Percentiles rank a stretch among this genome's conserved stretches.
Evolutionary conservation across 1,140 invertebrate genomes (phyloP).

Genomic region (Drosophila pallidifrons): DNA sequence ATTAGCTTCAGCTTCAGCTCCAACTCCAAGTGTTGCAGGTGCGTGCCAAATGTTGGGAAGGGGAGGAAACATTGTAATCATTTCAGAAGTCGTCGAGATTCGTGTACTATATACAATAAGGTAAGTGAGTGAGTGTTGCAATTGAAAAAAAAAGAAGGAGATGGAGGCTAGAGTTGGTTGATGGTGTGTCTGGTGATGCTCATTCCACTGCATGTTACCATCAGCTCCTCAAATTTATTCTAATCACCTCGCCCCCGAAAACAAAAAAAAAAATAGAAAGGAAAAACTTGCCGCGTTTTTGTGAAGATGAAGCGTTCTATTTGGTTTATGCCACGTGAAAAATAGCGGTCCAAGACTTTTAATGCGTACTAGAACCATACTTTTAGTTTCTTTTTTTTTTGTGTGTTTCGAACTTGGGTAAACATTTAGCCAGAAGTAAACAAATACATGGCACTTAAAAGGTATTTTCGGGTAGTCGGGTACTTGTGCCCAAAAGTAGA

Average conservation of each 20-base stretch:
- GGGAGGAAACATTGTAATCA: slow-evolving; percentile 13
- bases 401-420: slow-evolving; percentile 67
- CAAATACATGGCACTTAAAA: slow-evolving; percentile 81
- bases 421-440: slow-evolving; percentile 80
- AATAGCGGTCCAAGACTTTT: slow-evolving; percentile 75
- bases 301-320: slow-evolving; percentile 35
- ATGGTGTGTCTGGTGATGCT: slow-evolving; percentile 57
- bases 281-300: background rate
- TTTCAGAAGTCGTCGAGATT: slow-evolving; percentile 8
- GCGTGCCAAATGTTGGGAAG: slow-evolving; percentile 11
- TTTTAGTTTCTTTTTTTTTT: slow-evolving; percentile 55
- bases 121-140: slow-evolving; percentile 21
- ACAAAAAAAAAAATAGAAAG: no score
- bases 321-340: slow-evolving; percentile 71
- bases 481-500: slow-evolving; percentile 76
- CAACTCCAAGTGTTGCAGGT: slow-evolving; percentile 6
- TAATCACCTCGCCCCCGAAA: slow-evolving; percentile 47
- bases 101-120: slow-evolving; percentile 1
- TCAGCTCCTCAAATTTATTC: slow-evolving; percentile 55
- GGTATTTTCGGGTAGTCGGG: slow-evolving; percentile 77
- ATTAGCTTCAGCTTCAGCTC: background rate
- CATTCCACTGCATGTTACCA: slow-evolving; percentile 49
- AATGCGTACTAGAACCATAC: slow-evolving; percentile 62
- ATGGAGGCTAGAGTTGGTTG: background rate
- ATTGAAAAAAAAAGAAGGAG: background rate